A percentile compares a stretch with the other conserved stretches of the same genome.
These are phyloP conservation scores for Schizotus pectinicornis DNA, from an alignment of 2,888 invertebrate genomes.

Conservation along the genomic window DNA sequence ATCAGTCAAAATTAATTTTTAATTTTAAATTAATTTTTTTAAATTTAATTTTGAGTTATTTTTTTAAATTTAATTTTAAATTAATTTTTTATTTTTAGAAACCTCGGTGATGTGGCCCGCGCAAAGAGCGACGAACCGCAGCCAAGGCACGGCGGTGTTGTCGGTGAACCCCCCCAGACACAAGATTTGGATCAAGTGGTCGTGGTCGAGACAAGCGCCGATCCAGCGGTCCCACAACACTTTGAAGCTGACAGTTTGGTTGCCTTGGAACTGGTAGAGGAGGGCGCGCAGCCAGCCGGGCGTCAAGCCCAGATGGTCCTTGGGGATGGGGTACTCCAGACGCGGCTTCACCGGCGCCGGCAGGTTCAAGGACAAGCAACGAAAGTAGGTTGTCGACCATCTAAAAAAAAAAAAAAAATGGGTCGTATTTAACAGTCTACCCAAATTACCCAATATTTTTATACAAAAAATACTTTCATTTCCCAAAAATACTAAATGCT, in stretches of 20 bases:
- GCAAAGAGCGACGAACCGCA: conserved; percentile 77
- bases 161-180: conserved; percentile 73
- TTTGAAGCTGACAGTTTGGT: conserved; percentile 52
- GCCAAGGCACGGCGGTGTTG: conserved; percentile 69
- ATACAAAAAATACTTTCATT: too few species aligned
- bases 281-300: conserved; percentile 80
- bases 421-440: too few species aligned
- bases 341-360: conserved; percentile 82
- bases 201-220: conserved; percentile 68
- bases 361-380: conserved; percentile 76
- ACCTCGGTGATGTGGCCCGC: conserved; percentile 68
- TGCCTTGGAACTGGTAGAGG: conserved; percentile 72
- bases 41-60: too few species aligned
- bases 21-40: too few species aligned
- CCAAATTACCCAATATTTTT: too few species aligned
- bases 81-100: too few species aligned
- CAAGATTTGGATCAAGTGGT: conserved; percentile 71
- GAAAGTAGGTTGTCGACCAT: conserved; percentile 86
- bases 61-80: too few species aligned
- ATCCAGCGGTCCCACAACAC: conserved; percentile 65
- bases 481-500: too few species aligned
- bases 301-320: conserved; percentile 76
- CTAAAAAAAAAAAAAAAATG: conserved; percentile 56
- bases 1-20: too few species aligned
- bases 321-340: conserved; percentile 74